phyloP scores from a whole-genome alignment of 2,797 vertebrate species.

The Sebastes hubbsi region DNA sequence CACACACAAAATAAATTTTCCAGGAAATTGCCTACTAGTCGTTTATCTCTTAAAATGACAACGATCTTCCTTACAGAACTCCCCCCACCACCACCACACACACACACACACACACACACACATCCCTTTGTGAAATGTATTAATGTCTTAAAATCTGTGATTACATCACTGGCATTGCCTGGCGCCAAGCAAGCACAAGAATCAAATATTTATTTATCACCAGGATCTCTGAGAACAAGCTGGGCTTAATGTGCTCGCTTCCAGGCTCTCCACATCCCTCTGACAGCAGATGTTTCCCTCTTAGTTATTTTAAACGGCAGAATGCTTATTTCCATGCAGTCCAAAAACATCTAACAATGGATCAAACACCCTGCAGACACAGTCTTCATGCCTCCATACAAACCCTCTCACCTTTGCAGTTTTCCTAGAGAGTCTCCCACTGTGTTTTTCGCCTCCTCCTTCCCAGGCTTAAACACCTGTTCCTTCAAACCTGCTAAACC shows the following conservation, averaged over 20 bases:
- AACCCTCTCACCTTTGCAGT: slow-evolving; percentile 91
- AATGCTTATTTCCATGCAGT: background rate
- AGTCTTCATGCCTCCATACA: background rate
- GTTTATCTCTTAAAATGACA: slow-evolving; percentile 52
- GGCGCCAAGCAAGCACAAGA: slow-evolving; percentile 47
- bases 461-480: slow-evolving; percentile 89
- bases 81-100: background rate
- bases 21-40: slow-evolving; percentile 64
- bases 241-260: slow-evolving; percentile 12
- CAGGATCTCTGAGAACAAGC: slow-evolving; percentile 39
- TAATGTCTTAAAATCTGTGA: slow-evolving; percentile 58
- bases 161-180: slow-evolving; percentile 58
- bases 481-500: slow-evolving; percentile 88
- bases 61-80: slow-evolving; percentile 4
- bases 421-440: slow-evolving; percentile 91
- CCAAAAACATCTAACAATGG: background rate
- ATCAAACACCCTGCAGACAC: background rate
- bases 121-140: slow-evolving; percentile 54
- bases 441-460: slow-evolving; percentile 90
- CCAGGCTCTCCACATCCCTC: background rate
- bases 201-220: slow-evolving; percentile 71
- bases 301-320: background rate
- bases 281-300: slow-evolving; percentile 5
- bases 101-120: background rate
- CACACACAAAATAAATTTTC: slow-evolving; percentile 13